phyloP scores from a whole-genome alignment of 2,113 vertebrate species.

The Chaetops frenatus region DNA sequence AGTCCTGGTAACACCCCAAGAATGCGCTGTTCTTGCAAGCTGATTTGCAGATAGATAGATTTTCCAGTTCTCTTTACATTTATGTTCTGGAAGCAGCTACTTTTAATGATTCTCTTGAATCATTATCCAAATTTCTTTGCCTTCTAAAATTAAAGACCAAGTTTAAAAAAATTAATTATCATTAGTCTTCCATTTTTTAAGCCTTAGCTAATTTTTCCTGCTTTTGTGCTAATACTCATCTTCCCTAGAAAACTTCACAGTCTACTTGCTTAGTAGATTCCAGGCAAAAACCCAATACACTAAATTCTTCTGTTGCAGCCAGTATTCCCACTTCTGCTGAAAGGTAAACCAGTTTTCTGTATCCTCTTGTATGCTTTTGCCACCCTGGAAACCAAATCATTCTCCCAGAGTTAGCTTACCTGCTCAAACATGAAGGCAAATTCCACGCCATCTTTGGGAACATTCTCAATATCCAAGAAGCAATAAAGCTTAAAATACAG shows the following conservation, averaged over 20 bases:
- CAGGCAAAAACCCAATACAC: background rate
- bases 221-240: background rate
- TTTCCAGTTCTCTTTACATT: background rate
- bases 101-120: background rate
- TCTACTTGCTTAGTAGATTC: background rate
- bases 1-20: background rate
- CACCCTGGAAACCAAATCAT: background rate
- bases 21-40: background rate
- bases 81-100: background rate
- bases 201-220: background rate
- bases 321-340: background rate
- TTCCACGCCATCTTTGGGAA: slow-evolving; percentile 89
- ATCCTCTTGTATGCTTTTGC: background rate
- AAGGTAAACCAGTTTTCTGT: background rate
- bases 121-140: background rate
- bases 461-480: slow-evolving; percentile 88
- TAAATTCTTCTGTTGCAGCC: background rate
- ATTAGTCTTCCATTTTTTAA: background rate
- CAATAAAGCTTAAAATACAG: slow-evolving; percentile 94
- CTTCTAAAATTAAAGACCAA: background rate
- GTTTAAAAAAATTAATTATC: background rate
- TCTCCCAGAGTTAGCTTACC: slow-evolving; percentile 54
- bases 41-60: background rate
- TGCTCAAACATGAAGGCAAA: slow-evolving; percentile 97
- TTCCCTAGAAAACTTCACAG: background rate